Percentiles rank a stretch among this genome's conserved stretches.
phyloP scores from a whole-genome alignment of 2,113 vertebrate species.

The Rissa tridactyla region DNA sequence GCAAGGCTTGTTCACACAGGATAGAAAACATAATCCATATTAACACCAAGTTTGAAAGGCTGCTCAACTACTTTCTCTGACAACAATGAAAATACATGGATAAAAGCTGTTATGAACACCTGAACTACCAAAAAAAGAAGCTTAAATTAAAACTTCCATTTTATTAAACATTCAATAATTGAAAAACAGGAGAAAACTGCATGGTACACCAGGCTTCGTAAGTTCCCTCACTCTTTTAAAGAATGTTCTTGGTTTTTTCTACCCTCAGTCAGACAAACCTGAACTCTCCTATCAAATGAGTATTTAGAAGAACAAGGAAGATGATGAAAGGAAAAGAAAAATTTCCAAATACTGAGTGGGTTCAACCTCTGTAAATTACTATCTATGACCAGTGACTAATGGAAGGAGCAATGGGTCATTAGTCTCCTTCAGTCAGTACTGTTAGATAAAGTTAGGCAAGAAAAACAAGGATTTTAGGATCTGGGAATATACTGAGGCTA shows the following conservation, averaged over 20 bases:
- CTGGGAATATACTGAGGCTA: not conserved
- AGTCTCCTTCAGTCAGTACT: not conserved
- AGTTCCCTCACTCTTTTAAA: not conserved
- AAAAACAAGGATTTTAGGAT: not conserved
- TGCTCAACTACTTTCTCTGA: not conserved
- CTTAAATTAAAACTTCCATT: not conserved
- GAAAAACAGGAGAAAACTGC: not conserved
- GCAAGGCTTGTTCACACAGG: not conserved
- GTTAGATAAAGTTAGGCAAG: not conserved
- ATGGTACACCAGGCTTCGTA: not conserved
- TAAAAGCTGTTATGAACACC: not conserved
- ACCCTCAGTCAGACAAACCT: not conserved
- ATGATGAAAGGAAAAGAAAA: not conserved
- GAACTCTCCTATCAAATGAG: not conserved
- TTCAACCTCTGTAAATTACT: not conserved
- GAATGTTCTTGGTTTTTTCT: not conserved
- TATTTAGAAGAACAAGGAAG: not conserved
- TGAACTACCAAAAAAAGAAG: not conserved
- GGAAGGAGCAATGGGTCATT: not conserved
- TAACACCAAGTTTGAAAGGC: not conserved
- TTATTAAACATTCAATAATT: not conserved
- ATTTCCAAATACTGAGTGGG: not conserved
- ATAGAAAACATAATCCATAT: not conserved
- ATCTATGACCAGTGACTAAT: not conserved
- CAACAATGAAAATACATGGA: not conserved